Percentiles rank a stretch among this genome's conserved stretches.
Conservation (phyloP, 2,888 invertebrate species). For the Agrenia bidenticulata region DNA sequence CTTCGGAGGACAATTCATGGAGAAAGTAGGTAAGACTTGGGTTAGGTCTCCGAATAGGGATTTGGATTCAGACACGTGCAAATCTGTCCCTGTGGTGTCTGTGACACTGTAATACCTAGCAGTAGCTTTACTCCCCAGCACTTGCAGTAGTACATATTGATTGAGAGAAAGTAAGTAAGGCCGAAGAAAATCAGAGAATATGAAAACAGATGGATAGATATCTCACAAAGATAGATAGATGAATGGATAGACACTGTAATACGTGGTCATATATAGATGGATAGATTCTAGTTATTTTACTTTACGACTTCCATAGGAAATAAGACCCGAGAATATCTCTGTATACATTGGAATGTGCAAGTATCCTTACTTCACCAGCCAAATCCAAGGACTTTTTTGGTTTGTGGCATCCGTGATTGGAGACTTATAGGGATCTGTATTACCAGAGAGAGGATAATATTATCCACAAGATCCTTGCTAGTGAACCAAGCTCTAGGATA, state of each 20-base stretch:
- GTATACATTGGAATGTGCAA: neutral
- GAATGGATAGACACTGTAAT: neutral
- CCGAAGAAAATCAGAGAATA: neutral
- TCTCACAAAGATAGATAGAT: constrained; percentile 2
- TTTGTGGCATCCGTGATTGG: constrained; percentile 3
- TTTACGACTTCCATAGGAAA: constrained; percentile 1
- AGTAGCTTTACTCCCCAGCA: neutral
- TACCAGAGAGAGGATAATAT: too few species aligned
- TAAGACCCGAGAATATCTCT: neutral
- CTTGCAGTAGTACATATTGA: neutral
- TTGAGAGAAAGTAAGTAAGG: constrained; percentile 6
- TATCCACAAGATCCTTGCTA: too few species aligned
- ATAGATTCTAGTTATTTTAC: constrained; percentile 1
- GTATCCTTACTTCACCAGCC: neutral
- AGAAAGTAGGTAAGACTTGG: neutral
- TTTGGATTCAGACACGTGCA: constrained; percentile 13
- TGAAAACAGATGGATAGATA: constrained; percentile 4
- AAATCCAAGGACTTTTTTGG: neutral
- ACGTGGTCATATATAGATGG: neutral
- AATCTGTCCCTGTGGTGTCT: constrained; percentile 13
- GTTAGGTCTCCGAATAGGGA: neutral
- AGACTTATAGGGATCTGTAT: constrained; percentile 1
- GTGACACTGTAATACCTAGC: neutral
- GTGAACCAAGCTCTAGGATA: too few species aligned
- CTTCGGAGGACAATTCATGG: neutral